These are phyloP conservation scores for Epinephelus awoara DNA, from an alignment of 2,797 vertebrate genomes.

Conservation along the genomic window DNA sequence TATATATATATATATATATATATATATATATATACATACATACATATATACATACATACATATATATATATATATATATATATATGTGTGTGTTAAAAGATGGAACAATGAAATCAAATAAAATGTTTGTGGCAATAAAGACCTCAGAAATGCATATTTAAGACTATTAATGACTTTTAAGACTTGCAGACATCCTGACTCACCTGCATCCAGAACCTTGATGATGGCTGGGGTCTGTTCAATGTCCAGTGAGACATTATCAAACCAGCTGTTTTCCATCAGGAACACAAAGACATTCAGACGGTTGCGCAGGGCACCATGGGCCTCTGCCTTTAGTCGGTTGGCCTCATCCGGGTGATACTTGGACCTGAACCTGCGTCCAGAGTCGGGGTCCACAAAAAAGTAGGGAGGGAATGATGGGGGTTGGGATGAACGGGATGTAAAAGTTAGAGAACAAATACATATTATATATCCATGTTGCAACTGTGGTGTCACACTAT, in stretches of 20 bases:
- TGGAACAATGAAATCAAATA: too few relatives aligned
- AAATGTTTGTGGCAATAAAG: too few relatives aligned
- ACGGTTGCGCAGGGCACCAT: constrained; percentile 89
- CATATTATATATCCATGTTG: constrained; percentile 31
- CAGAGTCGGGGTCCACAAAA: constrained; percentile 63
- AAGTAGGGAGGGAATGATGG: constrained; percentile 59
- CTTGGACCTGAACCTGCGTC: constrained; percentile 92
- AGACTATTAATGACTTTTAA: too few relatives aligned
- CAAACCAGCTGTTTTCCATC: constrained; percentile 92
- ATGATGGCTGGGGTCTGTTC: constrained; percentile 90
- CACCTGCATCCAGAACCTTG: constrained; percentile 94
- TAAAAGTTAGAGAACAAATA: constrained; percentile 69
- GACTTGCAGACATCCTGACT: not conserved
- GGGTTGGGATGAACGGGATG: constrained; percentile 68
- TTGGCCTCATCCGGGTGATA: constrained; percentile 95
- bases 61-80: too few relatives aligned
- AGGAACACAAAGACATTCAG: constrained; percentile 90
- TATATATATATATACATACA: too few relatives aligned
- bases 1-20: too few relatives aligned
- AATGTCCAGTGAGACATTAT: constrained; percentile 91
- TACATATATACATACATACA: too few relatives aligned
- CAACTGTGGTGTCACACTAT: constrained; percentile 16
- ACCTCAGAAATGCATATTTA: too few relatives aligned
- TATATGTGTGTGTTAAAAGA: too few relatives aligned
- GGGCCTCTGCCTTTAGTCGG: constrained; percentile 89